A percentile compares a stretch with the other conserved stretches of the same genome.
phyloP scores from a whole-genome alignment of 2,888 invertebrate species.

The Neoscelio sp. region DNA sequence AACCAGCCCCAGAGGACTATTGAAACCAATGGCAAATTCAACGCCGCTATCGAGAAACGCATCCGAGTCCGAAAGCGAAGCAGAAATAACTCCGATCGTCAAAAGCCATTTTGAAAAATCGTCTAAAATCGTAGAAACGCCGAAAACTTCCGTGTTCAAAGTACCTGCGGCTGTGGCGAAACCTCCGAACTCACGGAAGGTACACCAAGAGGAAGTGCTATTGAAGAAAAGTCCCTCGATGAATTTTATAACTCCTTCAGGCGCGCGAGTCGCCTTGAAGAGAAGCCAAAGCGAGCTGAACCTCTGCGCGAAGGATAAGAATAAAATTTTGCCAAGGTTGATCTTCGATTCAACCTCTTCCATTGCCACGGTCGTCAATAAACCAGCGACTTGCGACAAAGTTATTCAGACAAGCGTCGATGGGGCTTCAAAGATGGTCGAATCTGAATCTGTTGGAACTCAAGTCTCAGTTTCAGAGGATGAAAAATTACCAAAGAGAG shows the following conservation, averaged over 20 bases:
- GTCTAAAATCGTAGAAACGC: slow-evolving; percentile 52
- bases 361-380: slow-evolving; percentile 81
- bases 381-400: slow-evolving; percentile 80
- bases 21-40: slow-evolving; percentile 80
- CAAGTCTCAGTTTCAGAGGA: slow-evolving; percentile 79
- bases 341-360: slow-evolving; percentile 82
- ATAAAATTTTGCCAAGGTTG: slow-evolving; percentile 69
- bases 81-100: slow-evolving; percentile 80
- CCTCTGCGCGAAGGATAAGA: slow-evolving; percentile 74
- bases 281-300: slow-evolving; percentile 81
- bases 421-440: slow-evolving; percentile 21
- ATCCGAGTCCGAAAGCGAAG: slow-evolving; percentile 78
- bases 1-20: slow-evolving; percentile 28
- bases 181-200: neutral
- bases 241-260: slow-evolving; percentile 75
- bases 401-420: slow-evolving; percentile 77
- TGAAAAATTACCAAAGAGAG: slow-evolving; percentile 77
- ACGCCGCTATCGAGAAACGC: slow-evolving; percentile 73
- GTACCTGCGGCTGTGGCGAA: slow-evolving; percentile 65
- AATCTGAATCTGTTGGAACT: slow-evolving; percentile 78
- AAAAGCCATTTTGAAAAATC: slow-evolving; percentile 73
- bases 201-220: slow-evolving; percentile 60
- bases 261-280: slow-evolving; percentile 72
- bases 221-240: slow-evolving; percentile 81
- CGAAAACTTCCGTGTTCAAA: slow-evolving; percentile 69